Conservation (phyloP, 2,797 vertebrate species). For the Lutjanus argentimaculatus region DNA sequence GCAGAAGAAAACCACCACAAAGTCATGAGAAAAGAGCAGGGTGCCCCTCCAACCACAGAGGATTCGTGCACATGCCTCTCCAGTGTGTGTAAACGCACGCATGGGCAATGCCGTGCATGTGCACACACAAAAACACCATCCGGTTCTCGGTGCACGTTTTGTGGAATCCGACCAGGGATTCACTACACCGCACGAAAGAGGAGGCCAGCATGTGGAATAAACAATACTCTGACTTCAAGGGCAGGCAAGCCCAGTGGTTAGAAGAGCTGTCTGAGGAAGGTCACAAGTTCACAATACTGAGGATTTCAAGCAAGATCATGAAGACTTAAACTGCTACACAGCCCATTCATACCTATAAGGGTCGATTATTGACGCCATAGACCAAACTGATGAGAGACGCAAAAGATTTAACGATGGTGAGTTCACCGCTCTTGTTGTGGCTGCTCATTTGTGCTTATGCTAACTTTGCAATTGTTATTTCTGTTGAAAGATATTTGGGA, state of each 20-base stretch:
- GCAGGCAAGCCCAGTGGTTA: slow-evolving; percentile 35
- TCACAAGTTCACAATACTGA: slow-evolving; percentile 41
- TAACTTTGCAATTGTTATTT: background rate
- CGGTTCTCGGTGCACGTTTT: slow-evolving; percentile 30
- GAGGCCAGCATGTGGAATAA: slow-evolving; percentile 47
- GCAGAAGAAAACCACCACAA: slow-evolving; percentile 73
- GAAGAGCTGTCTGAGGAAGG: slow-evolving; percentile 33
- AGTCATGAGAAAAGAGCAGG: slow-evolving; percentile 65
- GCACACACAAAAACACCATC: slow-evolving; percentile 26
- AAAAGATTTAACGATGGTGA: background rate
- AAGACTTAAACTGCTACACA: too few relatives aligned
- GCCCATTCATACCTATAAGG: too few relatives aligned
- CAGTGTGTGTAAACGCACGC: slow-evolving; percentile 20
- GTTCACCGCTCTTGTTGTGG: background rate
- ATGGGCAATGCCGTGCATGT: slow-evolving; percentile 4
- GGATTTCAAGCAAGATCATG: background rate
- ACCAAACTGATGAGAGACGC: too few relatives aligned
- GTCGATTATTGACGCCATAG: too few relatives aligned
- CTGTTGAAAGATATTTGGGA: background rate
- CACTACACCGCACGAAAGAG: slow-evolving; percentile 30
- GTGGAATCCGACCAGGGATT: slow-evolving; percentile 36
- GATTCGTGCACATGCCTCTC: slow-evolving; percentile 15
- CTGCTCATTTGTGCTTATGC: background rate
- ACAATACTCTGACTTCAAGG: slow-evolving; percentile 51
- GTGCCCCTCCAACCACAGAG: slow-evolving; percentile 66